Evolutionary conservation across 2,888 invertebrate species (phyloP), one percentile per base, ranked within the genome.

Genomic region (Clitarchus hookeri): DNA sequence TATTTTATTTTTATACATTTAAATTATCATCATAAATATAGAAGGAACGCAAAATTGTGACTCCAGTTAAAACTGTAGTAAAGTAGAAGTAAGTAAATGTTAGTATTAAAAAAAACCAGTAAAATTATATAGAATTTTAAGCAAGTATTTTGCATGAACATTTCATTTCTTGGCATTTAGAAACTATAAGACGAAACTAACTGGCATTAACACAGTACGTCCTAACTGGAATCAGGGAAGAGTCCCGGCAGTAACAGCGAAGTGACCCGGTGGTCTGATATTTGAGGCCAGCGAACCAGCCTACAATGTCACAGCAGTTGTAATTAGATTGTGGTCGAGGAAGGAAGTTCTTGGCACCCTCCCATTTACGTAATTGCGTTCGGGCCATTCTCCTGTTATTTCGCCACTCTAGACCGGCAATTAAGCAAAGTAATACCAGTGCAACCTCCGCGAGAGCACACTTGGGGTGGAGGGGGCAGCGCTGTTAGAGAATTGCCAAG

Each of bases 361-460:
- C 23, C 36, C 82, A 82, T 82, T 82, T 36, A 36, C 82, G 82
- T 82, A 36, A 36, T 82, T 82, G 82, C n/a, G 82, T 82, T 82
- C 27, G n/a, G 82, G 82, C 27, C 27, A 36, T 82, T 82, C 82
- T 36, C 65, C 19, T 82, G 82, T 82, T 82, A 36, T 82, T 82
- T 82, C 19, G 19, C 44, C 44, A 36, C 23, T 36, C 44, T n/a
- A 36, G 82, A 82, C 82, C n/a, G 19, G 82, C 44, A 82, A 82
- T 82, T 82, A 26, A 36, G 36, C 82, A 82, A 82, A 82, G 82
- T 82, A 82, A 27, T 44, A 82, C 82, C 13, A 36, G 82, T 27
- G 36, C 13, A 82, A 36, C 82, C 19, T 79, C 16, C 79, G 36
- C 36, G 36, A 48, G 48, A 48, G 48, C 3, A 16, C 48, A 16